Evolutionary conservation across 2,113 vertebrate genomes (phyloP), one percentile per base, ranked within the genome.

Genomic region (Xiphophorus hellerii): DNA sequence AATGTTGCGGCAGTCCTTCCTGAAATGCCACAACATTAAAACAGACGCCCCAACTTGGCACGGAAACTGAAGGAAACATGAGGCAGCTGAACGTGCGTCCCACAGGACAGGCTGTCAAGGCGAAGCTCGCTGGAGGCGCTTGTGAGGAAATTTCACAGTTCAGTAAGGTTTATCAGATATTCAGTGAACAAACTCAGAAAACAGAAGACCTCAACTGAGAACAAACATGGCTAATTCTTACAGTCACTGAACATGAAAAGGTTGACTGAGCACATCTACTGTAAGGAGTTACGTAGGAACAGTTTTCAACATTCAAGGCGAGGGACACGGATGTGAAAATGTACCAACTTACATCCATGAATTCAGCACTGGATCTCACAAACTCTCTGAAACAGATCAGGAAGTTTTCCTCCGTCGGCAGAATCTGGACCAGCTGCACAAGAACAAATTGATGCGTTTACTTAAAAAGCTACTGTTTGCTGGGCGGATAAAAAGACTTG

Each of bases 361-460:
- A 99, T 85, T 98, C 96, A 0, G 93, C 69, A 48, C 97, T 99
- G 94, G 97, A 98, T 76, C 97, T 94, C 72, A 98, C 96, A 17
- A 97, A 97, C 87, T 98, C 96, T 76, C 98, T 93, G 93, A 99
- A 99, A 91, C 96, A 98, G 63, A 99, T 93, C 66, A 99, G 94
- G 87, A 99, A 99, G 91, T 97, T 98, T 94, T 99, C 97, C 80
- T 99, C 97, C 0, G 97, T 97, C 1, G 98, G 97, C 71, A 99
- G 94, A 92, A 99, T 96, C 94, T 98, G 97, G 44, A 97, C 97
- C 92, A 99, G 88, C 97, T 99, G 84, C 0, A 6, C 6, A 27
- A 67, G 60, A 37, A 68, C 11, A 22, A 20, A 20, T 48, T 17
- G 17, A 20, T 5, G 4, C 4, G 17, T 20, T 73, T 37, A 28